Evolutionary conservation across 2,113 vertebrate species (phyloP), one percentile per base, ranked within the genome.

Genomic region (Eublepharis macularius): DNA sequence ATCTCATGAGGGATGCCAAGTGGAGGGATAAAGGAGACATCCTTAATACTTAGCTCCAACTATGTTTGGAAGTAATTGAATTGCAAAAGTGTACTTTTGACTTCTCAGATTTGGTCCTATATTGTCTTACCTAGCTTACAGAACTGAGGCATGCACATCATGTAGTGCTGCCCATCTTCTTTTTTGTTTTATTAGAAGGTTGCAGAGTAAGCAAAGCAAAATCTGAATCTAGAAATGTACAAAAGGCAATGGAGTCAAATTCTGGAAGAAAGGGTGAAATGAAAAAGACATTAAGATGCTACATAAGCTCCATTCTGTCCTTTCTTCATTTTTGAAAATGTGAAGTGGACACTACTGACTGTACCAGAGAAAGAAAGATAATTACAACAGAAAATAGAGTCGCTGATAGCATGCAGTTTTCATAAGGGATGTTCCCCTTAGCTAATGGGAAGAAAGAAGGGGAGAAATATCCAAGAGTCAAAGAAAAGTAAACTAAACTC

Each of bases 331-430:
- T 24, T 0, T 49, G 47, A 65, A 94, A 93, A 89, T 90, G 88
- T 80, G 78, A 84, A 85, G 68, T 32, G 89, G 92, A 91, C 87
- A 80, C 51, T 60, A 89, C 83, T 43, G 17, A 34, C 87, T 82
- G 79, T 91, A 90, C 84, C 89, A 92, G 75, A 88, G 65, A 89
- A 79, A 91, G n/a, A 93, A 88, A 57, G 77, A 88, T 83, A 90
- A 91, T 90, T 86, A 77, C 51, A 57, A 19, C 83, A 86, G 85
- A 82, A 89, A 88, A 92, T 11, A 81, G 85, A 94, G 91, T 89
- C 85, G 87, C 90, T 86, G 89, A 70, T 36, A 43, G 3, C 76
- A 41, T 0, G 7, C 76, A 80, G 91, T 86, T 81, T 77, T 86
- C 81, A 39, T 80, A 87, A 0, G 72, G 86, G 88, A 49, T 77